Evolutionary conservation across 2,113 vertebrate genomes (phyloP).

Genomic region (Columba livia): DNA sequence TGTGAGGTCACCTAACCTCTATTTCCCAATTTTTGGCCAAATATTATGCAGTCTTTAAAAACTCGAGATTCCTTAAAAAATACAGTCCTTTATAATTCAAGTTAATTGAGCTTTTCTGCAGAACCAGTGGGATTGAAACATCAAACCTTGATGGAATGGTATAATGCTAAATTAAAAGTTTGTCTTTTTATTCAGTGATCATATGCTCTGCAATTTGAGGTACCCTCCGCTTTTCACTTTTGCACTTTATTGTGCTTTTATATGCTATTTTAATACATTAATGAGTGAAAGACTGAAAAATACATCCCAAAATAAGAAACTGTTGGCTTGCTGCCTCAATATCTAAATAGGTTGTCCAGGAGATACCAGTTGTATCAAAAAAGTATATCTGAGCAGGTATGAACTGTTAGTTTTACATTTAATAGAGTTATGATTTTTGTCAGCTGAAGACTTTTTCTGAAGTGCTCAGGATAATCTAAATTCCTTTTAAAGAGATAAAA

Average conservation of each 20-base stretch:
- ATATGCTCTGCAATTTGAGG: neutral
- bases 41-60: neutral
- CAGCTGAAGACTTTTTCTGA: neutral
- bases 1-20: neutral
- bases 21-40: neutral
- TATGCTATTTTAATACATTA: neutral
- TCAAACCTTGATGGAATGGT: neutral
- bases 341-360: neutral
- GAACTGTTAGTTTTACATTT: neutral
- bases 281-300: neutral
- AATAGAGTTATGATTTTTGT: neutral
- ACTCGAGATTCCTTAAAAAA: neutral
- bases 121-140: neutral
- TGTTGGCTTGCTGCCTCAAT: neutral
- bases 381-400: neutral
- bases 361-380: neutral
- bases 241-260: neutral
- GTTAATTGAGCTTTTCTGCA: neutral
- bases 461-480: neutral
- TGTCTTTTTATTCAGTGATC: too few relatives aligned
- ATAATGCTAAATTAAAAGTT: neutral
- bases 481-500: neutral
- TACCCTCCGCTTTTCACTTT: neutral
- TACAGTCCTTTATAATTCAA: neutral
- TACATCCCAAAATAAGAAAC: neutral